Evolutionary conservation across 2,888 invertebrate species (phyloP).

Genomic region (Bruchidius siliquastri): DNA sequence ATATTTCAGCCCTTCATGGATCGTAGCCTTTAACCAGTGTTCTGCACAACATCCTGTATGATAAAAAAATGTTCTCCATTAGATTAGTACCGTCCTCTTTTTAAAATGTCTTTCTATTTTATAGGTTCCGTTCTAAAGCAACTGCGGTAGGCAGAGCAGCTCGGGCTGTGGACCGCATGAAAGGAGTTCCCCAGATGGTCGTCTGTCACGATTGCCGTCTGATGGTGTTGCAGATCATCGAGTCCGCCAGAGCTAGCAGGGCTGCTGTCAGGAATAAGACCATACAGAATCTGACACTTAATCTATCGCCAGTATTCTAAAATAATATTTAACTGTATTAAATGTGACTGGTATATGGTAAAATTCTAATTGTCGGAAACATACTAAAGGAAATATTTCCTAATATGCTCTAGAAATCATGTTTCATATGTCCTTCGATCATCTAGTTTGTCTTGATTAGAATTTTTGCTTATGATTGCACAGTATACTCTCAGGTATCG

Average conservation of each 20-base stretch:
- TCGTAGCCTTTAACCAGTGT: too few relatives aligned
- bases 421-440: too few relatives aligned
- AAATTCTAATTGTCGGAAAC: neutral
- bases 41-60: too few relatives aligned
- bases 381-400: neutral
- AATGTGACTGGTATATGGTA: neutral
- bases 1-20: too few relatives aligned
- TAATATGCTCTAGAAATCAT: too few relatives aligned
- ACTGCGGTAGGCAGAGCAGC: conserved; percentile 36
- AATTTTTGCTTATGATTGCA: too few relatives aligned
- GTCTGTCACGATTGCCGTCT: conserved; percentile 94
- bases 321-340: neutral
- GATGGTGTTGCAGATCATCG: conserved; percentile 90
- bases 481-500: too few relatives aligned
- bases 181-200: conserved; percentile 66
- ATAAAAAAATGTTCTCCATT: too few relatives aligned
- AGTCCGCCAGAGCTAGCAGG: conserved; percentile 78
- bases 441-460: too few relatives aligned
- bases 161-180: conserved; percentile 55
- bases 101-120: neutral
- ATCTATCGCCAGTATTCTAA: conserved; percentile 76
- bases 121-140: conserved; percentile 33
- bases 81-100: too few relatives aligned
- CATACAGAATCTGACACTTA: conserved; percentile 74
- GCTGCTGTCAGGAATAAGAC: conserved; percentile 80